Evolutionary conservation across 2,888 invertebrate species (phyloP).

Genomic region (Nymphalis polychloros): DNA sequence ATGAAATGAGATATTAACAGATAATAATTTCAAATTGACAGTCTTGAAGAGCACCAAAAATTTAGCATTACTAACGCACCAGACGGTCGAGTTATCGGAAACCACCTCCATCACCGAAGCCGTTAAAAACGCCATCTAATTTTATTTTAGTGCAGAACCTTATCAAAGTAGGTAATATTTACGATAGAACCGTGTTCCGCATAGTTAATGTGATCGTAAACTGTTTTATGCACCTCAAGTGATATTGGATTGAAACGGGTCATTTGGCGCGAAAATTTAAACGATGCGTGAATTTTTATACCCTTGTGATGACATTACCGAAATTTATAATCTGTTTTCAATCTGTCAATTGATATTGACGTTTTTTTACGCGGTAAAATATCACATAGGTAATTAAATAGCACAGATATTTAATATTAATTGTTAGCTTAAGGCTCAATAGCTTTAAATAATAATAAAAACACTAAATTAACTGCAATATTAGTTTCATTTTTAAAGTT

Average conservation of each 20-base stretch:
- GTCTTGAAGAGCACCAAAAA: neutral
- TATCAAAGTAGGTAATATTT: slow-evolving; percentile 42
- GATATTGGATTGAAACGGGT: slow-evolving; percentile 43
- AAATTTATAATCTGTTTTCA: no score
- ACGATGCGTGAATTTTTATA: slow-evolving; percentile 19
- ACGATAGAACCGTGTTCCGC: slow-evolving; percentile 44
- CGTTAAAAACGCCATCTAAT: slow-evolving; percentile 17
- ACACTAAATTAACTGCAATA: no score
- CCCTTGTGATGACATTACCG: neutral
- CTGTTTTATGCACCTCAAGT: slow-evolving; percentile 48
- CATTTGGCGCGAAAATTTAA: slow-evolving; percentile 36
- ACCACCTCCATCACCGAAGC: slow-evolving; percentile 4
- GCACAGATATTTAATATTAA: no score
- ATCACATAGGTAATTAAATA: no score
- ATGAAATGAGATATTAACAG: no score
- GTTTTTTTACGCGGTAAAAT: no score
- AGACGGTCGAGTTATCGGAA: slow-evolving; percentile 2
- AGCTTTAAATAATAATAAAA: no score
- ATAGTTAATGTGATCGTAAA: slow-evolving; percentile 52
- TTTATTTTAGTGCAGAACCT: slow-evolving; percentile 44
- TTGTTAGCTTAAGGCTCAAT: no score
- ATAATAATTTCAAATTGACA: no score
- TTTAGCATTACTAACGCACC: neutral
- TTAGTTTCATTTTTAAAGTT: no score
- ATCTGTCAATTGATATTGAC: no score